Conservation (phyloP, 1,140 invertebrate genomes). For the Bombus turneri region DNA sequence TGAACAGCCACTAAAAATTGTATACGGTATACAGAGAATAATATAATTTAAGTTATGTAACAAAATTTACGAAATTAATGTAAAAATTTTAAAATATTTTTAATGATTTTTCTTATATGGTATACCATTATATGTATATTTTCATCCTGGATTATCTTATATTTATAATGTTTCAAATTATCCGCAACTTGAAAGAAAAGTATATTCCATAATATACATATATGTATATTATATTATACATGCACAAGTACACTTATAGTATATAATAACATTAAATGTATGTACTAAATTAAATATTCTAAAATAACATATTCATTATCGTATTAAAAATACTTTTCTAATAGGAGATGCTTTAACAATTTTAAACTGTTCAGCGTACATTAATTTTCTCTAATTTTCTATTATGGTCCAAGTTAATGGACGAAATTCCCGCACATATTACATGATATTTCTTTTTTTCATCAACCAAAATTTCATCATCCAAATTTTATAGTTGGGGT, state of each 20-base stretch:
- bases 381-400: not conserved
- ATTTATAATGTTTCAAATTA: not conserved
- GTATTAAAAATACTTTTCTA: not conserved
- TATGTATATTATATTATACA: too few species aligned
- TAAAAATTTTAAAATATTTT: not conserved
- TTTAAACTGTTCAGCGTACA: not conserved
- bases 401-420: not conserved
- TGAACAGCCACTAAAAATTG: not conserved
- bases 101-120: too few species aligned
- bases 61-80: not conserved
- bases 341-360: too few species aligned
- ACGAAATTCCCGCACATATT: too few species aligned
- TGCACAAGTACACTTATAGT: not conserved
- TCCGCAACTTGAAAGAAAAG: not conserved
- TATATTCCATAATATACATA: not conserved
- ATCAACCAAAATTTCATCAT: too few species aligned
- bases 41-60: not conserved
- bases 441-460: too few species aligned
- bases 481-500: not conserved
- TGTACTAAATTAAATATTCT: not conserved
- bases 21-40: too few species aligned
- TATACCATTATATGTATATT: not conserved
- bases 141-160: not conserved
- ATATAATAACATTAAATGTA: not conserved
- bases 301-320: not conserved